These are phyloP conservation scores for Epizoanthus illoricatus DNA, from an alignment of 92 coral and sea anemone genomes.

Conservation along the genomic window DNA sequence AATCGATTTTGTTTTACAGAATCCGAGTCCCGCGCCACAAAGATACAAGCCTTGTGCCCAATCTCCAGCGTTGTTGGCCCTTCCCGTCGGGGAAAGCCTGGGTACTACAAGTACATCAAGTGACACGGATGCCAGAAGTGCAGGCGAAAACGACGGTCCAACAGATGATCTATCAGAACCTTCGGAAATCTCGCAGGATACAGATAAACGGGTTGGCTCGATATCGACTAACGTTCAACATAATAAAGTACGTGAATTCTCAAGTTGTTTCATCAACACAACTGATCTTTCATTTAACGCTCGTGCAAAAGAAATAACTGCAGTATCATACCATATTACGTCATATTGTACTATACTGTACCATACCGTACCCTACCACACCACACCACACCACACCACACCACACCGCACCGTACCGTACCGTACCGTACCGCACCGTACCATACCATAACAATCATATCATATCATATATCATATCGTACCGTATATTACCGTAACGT, in stretches of 20 bases:
- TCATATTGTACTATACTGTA: too few species aligned
- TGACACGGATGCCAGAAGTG: neutral
- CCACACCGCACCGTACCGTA: too few species aligned
- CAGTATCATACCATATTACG: too few species aligned
- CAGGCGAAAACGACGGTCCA: neutral
- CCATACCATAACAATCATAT: too few species aligned
- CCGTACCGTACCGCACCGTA: too few species aligned
- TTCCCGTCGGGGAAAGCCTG: conserved; percentile 24
- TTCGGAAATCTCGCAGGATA: neutral
- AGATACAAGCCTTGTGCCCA: conserved; percentile 5
- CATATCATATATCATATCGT: too few species aligned
- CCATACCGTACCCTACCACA: too few species aligned
- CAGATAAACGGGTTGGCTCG: neutral
- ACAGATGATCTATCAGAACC: neutral
- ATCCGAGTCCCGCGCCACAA: neutral
- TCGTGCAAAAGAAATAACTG: too few species aligned
- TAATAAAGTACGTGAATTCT: neutral
- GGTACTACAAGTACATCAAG: neutral
- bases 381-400: too few species aligned
- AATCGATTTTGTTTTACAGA: neutral
- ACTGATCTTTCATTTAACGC: neutral
- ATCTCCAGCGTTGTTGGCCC: conserved; percentile 8
- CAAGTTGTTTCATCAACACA: too few species aligned
- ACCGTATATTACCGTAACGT: too few species aligned
- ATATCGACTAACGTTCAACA: neutral